Conservation (phyloP, 2,797 vertebrate genomes). For the Rachycentron canadum region DNA sequence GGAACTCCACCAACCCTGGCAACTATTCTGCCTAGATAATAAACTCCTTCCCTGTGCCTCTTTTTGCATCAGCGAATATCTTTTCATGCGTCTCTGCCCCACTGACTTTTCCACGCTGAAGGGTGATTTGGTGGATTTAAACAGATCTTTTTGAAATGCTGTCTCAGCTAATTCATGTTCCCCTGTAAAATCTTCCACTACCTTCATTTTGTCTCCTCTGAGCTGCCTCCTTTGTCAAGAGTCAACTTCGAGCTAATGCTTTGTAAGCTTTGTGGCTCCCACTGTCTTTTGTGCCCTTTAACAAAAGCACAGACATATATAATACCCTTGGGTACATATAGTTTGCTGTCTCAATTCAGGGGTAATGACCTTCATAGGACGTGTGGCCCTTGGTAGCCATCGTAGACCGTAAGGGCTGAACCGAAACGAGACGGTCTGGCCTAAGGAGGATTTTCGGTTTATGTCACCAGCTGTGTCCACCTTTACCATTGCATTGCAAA, state of each 20-base stretch:
- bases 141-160: conserved; percentile 2
- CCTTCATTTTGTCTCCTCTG: not conserved
- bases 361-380: no score
- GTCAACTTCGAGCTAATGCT: not conserved
- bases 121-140: not conserved
- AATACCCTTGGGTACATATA: not conserved
- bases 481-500: no score
- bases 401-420: no score
- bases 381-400: no score
- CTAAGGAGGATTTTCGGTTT: no score
- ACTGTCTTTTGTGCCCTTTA: not conserved
- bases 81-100: not conserved
- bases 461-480: no score
- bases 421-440: no score
- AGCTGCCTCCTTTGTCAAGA: not conserved
- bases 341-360: not conserved
- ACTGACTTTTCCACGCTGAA: not conserved
- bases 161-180: not conserved
- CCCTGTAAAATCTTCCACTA: not conserved
- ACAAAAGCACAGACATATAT: not conserved
- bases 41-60: not conserved
- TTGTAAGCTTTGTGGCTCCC: not conserved
- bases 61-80: not conserved
- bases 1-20: not conserved
- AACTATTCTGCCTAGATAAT: no score